Conservation (phyloP, 2,888 invertebrate genomes). For the Drosophila suboccidentalis region DNA sequence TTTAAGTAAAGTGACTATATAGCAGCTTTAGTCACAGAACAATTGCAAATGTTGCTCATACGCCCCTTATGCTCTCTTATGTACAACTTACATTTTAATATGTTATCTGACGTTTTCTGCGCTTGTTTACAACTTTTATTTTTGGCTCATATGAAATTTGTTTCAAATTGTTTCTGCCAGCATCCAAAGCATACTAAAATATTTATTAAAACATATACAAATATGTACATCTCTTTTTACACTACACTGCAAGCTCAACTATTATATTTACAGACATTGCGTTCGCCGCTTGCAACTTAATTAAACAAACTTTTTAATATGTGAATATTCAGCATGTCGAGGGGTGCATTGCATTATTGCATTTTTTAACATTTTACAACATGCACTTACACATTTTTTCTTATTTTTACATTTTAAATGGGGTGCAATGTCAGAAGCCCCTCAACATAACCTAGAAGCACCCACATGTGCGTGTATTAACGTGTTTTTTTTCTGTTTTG, state of each 20-base stretch:
- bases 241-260: not conserved
- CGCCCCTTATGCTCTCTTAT: conserved; percentile 33
- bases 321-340: conserved; percentile 16
- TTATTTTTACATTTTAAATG: not conserved
- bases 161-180: conserved; percentile 63
- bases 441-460: not conserved
- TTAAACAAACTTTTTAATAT: conserved; percentile 61
- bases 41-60: conserved; percentile 43
- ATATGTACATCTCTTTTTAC: not conserved
- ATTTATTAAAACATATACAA: conserved; percentile 70
- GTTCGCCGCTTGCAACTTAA: conserved; percentile 43
- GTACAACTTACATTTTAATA: conserved; percentile 65
- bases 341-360: conserved; percentile 29
- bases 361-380: conserved; percentile 20
- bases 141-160: conserved; percentile 62
- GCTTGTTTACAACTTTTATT: conserved; percentile 68
- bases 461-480: conserved; percentile 1
- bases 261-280: conserved; percentile 8
- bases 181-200: conserved; percentile 55
- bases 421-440: conserved; percentile 3
- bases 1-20: conserved; percentile 42
- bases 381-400: not conserved
- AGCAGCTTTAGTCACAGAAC: conserved; percentile 12
- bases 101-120: conserved; percentile 57
- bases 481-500: not conserved